phyloP scores from a whole-genome alignment of 2,888 invertebrate genomes.

The Acanthosepion esculentum region DNA sequence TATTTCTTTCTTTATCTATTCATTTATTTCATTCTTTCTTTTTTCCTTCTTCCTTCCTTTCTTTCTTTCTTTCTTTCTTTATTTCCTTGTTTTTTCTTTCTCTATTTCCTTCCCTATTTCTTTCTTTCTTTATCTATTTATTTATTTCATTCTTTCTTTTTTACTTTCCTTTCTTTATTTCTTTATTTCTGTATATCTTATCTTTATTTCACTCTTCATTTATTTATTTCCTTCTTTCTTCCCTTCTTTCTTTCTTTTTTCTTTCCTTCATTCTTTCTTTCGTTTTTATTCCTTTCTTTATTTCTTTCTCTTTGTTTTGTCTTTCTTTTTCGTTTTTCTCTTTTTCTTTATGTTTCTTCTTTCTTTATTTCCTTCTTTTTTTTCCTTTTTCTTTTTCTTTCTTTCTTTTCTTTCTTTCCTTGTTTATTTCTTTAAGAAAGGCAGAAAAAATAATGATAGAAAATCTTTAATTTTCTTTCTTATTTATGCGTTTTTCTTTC shows the following conservation, averaged over 20 bases:
- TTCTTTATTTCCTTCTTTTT: no score
- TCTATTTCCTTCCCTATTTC: background rate
- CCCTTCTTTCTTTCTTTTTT: fast-evolving
- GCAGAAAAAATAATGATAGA: no score
- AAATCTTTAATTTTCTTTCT: no score
- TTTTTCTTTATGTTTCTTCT: no score
- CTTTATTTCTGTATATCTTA: no score
- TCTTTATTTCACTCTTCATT: no score
- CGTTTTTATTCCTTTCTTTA: background rate
- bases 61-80: background rate
- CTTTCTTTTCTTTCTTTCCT: background rate
- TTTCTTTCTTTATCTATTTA: background rate
- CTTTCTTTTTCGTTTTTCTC: background rate
- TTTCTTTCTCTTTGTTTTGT: background rate
- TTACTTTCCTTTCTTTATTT: background rate
- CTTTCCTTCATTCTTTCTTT: no score
- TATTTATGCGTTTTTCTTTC: no score
- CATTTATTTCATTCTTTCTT: no score
- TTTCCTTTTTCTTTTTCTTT: fast-evolving
- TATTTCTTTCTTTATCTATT: no score
- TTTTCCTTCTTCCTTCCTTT: fast-evolving
- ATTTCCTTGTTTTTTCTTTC: background rate
- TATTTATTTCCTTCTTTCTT: no score
- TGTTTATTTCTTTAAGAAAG: no score
- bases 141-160: background rate